These are phyloP conservation scores for Erebia palarica DNA, from an alignment of 2,888 invertebrate species.

Conservation along the genomic window DNA sequence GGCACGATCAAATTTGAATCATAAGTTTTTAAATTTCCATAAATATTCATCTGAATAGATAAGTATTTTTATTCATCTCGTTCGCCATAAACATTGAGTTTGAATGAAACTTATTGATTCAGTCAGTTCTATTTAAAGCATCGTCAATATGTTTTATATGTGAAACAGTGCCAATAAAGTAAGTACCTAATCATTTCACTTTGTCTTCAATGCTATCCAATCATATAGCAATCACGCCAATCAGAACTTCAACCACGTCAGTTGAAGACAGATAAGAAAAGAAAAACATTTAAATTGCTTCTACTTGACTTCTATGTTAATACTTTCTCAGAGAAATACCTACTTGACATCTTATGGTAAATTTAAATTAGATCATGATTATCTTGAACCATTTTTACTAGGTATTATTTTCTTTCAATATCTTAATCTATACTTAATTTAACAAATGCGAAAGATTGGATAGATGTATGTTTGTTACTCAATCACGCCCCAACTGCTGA, in stretches of 20 bases:
- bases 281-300: conserved; percentile 14
- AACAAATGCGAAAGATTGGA: too few relatives aligned
- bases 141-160: not conserved
- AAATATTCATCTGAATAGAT: too few relatives aligned
- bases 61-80: not conserved
- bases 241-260: conserved; percentile 9
- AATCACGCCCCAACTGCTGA: too few relatives aligned
- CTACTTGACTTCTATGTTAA: not conserved
- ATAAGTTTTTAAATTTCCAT: too few relatives aligned
- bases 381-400: too few relatives aligned
- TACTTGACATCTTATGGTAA: not conserved
- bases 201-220: conserved; percentile 16
- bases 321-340: conserved; percentile 17
- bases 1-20: too few relatives aligned
- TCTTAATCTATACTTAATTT: too few relatives aligned
- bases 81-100: not conserved
- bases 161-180: conserved; percentile 1
- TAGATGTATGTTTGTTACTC: too few relatives aligned
- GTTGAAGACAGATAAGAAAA: conserved; percentile 8
- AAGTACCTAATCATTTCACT: conserved; percentile 1
- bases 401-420: too few relatives aligned
- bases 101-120: not conserved
- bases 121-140: too few relatives aligned
- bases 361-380: not conserved
- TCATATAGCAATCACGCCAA: conserved; percentile 13